Base-by-base conservation (phyloP, 2,888 invertebrate genomes). In the Laspeyria flexula region DNA sequence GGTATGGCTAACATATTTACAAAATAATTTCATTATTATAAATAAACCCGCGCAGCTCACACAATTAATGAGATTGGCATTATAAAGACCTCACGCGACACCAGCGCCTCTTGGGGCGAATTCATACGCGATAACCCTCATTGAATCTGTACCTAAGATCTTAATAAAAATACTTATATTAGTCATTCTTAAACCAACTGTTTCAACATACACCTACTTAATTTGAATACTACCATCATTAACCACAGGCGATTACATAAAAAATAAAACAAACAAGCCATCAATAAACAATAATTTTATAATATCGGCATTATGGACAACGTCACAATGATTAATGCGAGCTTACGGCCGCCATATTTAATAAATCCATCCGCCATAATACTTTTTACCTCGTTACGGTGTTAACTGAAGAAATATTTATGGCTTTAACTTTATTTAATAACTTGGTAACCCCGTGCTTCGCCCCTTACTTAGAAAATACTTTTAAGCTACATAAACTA, bases 381-480 rank as follows among this genome's bases (percentile, higher is more conserved):
- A 64, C 60, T 78, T 77, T 78, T 79, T 78, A 81, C 78, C 77
- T 81, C 78, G 85, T 87, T 82, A 79, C 83, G 67, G 81, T 83
- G 85, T 85, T 84, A 88, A 79, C 87, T 85, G 83, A 88, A 90
- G 87, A 86, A 89, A 89, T 92, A 93, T 93, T 93, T 93, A 93
- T 93, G 79, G 87, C 83, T 64, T 65, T 74, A 92, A 93, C 90
- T 92, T 93, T 93, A 90, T 93, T 92, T 92, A 93, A 93, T 93
- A 93, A 91, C 85, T 43, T 39, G 54, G 54, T 65, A 57, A 67
- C 61, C 59, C 54, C 55, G 52, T 46, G 73, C 72, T 64, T 76
- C 77, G 69, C 73, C 71, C 70, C 69, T 67, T 54, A 65, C 65
- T 40, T 42, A 31, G 23, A 71, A 68, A 90, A n/a, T n/a, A 90